Conservation (phyloP, 2,797 vertebrate genomes). For the Channa striata region DNA sequence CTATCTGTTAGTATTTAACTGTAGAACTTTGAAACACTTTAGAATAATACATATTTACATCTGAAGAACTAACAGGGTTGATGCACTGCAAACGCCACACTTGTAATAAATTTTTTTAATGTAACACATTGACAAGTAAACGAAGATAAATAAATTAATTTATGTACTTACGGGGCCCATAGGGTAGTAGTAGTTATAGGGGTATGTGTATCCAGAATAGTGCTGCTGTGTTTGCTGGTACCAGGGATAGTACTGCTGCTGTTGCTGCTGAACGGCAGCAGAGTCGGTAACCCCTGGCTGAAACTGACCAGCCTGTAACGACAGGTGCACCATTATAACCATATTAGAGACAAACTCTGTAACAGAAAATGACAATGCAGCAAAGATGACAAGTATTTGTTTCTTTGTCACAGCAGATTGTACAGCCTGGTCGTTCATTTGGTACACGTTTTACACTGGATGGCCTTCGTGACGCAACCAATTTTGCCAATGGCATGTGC, state of each 20-base stretch:
- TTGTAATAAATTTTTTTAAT: not conserved
- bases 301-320: conserved; percentile 82
- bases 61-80: not conserved
- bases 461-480: too few relatives aligned
- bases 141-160: not conserved
- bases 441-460: too few relatives aligned
- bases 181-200: conserved; percentile 90
- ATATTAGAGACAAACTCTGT: too few relatives aligned
- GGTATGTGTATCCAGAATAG: conserved; percentile 89
- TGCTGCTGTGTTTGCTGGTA: conserved; percentile 86
- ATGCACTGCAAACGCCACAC: not conserved
- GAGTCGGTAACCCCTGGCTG: conserved; percentile 83
- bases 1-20: not conserved
- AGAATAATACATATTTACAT: too few relatives aligned
- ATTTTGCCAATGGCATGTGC: too few relatives aligned
- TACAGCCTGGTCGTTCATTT: too few relatives aligned
- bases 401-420: too few relatives aligned
- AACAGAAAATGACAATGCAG: too few relatives aligned
- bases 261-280: conserved; percentile 81
- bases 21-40: not conserved
- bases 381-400: too few relatives aligned
- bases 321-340: conserved; percentile 15
- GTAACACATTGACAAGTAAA: not conserved
- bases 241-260: conserved; percentile 87
- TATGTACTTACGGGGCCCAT: conserved; percentile 78